These are phyloP conservation scores for Caenorhabditis tropicalis DNA, from an alignment of 1,140 invertebrate genomes.

Conservation along the genomic window DNA sequence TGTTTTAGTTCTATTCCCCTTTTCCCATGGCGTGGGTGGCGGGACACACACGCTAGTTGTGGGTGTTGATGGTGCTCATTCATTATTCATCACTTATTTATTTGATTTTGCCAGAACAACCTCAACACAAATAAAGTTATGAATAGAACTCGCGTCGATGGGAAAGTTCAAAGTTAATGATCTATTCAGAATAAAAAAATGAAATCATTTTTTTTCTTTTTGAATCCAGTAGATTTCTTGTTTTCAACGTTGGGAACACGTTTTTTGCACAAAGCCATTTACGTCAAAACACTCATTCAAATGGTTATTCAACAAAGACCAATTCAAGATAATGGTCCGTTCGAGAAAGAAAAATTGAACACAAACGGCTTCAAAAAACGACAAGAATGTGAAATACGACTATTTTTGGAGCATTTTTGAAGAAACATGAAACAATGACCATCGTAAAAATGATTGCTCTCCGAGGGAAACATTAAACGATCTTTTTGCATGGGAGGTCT, in stretches of 20 bases:
- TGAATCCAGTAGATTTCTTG: too few relatives aligned
- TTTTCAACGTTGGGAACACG: too few relatives aligned
- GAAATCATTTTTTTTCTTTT: too few relatives aligned
- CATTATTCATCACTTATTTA: slow-evolving; percentile 25
- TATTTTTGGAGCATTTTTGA: background rate
- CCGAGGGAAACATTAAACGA: background rate
- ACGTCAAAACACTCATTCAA: too few relatives aligned
- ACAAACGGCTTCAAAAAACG: too few relatives aligned
- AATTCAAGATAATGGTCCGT: too few relatives aligned
- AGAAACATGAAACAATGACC: background rate
- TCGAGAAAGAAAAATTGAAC: too few relatives aligned
- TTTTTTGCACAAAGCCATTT: too few relatives aligned
- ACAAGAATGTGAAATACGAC: background rate
- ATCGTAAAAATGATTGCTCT: background rate
- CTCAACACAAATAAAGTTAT: background rate
- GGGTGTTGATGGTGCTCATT: slow-evolving; percentile 35
- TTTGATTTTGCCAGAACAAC: background rate
- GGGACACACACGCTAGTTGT: slow-evolving; percentile 17
- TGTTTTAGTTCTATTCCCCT: background rate
- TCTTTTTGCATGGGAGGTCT: background rate
- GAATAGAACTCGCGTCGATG: background rate
- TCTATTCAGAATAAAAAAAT: background rate
- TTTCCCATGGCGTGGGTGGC: slow-evolving; percentile 8
- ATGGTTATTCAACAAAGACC: too few relatives aligned
- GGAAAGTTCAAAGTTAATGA: background rate